phyloP scores from a whole-genome alignment of 2,888 invertebrate species.

The Drosophila maculinotata region DNA sequence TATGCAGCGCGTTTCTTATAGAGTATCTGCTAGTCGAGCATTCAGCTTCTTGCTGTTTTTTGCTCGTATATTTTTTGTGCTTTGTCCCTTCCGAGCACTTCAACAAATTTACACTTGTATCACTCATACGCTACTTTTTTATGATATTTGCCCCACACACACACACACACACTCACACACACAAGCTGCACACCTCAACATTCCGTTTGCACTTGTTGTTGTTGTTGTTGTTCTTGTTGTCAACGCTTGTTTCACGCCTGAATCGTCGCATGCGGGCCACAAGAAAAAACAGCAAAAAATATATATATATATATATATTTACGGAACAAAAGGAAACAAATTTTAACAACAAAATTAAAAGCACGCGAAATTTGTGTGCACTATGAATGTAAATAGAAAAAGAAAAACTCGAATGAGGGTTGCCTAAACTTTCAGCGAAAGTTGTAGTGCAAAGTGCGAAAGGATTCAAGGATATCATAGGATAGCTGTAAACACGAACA shows the following conservation, averaged over 20 bases:
- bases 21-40: constrained; percentile 29
- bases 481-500: not conserved
- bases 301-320: constrained; percentile 14
- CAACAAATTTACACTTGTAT: constrained; percentile 78
- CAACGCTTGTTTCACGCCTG: constrained; percentile 63
- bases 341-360: constrained; percentile 64
- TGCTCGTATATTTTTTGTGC: constrained; percentile 34
- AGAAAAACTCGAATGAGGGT: constrained; percentile 24
- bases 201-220: constrained; percentile 22
- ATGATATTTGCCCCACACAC: constrained; percentile 36
- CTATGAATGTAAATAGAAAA: constrained; percentile 28
- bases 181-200: constrained; percentile 23
- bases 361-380: constrained; percentile 54
- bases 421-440: constrained; percentile 29
- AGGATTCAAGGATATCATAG: constrained; percentile 17
- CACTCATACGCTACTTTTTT: constrained; percentile 67
- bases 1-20: not conserved
- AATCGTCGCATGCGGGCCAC: constrained; percentile 48
- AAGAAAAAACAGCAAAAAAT: constrained; percentile 23
- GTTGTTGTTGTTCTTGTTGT: constrained; percentile 41
- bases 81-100: constrained; percentile 63
- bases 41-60: constrained; percentile 1
- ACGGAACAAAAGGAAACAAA: constrained; percentile 42
- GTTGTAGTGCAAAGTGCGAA: constrained; percentile 15
- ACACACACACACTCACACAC: constrained; percentile 3